Evolutionary conservation across 2,888 invertebrate species (phyloP), one percentile per base, ranked within the genome.

Genomic region (Sinelater perroti): DNA sequence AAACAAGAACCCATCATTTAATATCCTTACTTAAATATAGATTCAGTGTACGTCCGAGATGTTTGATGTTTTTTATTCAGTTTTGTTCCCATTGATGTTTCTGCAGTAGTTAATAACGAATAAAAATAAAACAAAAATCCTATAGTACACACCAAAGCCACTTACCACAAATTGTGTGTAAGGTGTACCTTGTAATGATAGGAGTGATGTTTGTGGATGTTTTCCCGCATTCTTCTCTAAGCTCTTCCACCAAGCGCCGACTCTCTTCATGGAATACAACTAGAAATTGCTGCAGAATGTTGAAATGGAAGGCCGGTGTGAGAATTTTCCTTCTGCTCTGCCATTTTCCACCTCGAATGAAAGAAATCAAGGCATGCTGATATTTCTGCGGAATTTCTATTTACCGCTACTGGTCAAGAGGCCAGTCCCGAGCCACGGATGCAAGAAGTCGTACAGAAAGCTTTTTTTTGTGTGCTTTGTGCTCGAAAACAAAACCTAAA

Each of bases 91-190:
- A 24, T 24, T 6, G 24, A 4, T 6, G 24, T 24, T 24, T 24
- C 24, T 24, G 24, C 4, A 24, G 4, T 6, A 24, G 7, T 6
- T 24, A 24, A 6, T 24, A 5, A 6, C 5, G 1, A 5, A 8
- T 16, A 35, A 35, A 35, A 7, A 3, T 35, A 35, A 5, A 35
- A 6, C 7, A n/a, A n/a, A n/a, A n/a, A n/a, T n/a, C n/a, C 7
- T 31, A n/a, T 6, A 7, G 26, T 26, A 8, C 8, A 24, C 8
- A 24, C 6, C 6, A 24, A 24, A 16, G 79, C 21, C 6, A 17
- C 7, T 17, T 54, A 46, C 69, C 71, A 66, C 82, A 82, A 45
- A 85, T 83, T 14, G 82, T 77, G 63, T 81, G 80, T 11, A 85
- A 69, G 0, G 85, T 81, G 67, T 81, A 81, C 13, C 79, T 72